Conservation (phyloP, 2,113 vertebrate genomes). For the Spheniscus mendiculus region DNA sequence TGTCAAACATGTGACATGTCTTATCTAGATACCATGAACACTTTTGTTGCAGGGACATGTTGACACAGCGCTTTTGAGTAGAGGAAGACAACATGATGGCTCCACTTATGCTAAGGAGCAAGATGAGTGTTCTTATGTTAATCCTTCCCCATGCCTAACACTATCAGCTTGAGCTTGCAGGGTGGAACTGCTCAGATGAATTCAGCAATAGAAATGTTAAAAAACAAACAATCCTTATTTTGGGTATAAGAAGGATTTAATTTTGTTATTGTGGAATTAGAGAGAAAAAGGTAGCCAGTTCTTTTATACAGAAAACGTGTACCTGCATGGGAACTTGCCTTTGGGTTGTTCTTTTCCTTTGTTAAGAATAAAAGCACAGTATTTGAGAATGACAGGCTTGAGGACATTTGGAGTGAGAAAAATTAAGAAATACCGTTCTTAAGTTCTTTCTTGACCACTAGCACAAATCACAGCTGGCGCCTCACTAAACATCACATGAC, state of each 20-base stretch:
- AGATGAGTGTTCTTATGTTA: not conserved
- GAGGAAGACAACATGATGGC: conserved; percentile 43
- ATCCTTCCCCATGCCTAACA: not conserved
- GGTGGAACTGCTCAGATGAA: not conserved
- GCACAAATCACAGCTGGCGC: not conserved
- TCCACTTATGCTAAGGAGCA: conserved; percentile 46
- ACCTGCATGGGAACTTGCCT: not conserved
- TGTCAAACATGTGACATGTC: not conserved
- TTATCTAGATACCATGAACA: not conserved
- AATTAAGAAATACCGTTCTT: not conserved
- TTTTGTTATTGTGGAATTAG: not conserved
- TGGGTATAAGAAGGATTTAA: not conserved
- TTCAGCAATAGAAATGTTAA: not conserved
- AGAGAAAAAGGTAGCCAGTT: not conserved
- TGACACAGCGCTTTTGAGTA: conserved; percentile 31
- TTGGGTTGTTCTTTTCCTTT: not conserved
- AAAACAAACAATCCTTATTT: not conserved
- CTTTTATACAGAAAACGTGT: not conserved
- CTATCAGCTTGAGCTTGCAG: not conserved
- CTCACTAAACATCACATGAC: not conserved
- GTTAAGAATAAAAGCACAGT: not conserved
- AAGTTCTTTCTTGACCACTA: not conserved
- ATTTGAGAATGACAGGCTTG: not conserved
- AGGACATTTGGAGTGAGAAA: not conserved
- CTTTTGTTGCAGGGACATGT: conserved; percentile 40